A percentile compares a stretch with the other conserved stretches of the same genome.
These are phyloP conservation scores for Ciconia nigra DNA, from an alignment of 2,797 vertebrate genomes.

Conservation along the genomic window DNA sequence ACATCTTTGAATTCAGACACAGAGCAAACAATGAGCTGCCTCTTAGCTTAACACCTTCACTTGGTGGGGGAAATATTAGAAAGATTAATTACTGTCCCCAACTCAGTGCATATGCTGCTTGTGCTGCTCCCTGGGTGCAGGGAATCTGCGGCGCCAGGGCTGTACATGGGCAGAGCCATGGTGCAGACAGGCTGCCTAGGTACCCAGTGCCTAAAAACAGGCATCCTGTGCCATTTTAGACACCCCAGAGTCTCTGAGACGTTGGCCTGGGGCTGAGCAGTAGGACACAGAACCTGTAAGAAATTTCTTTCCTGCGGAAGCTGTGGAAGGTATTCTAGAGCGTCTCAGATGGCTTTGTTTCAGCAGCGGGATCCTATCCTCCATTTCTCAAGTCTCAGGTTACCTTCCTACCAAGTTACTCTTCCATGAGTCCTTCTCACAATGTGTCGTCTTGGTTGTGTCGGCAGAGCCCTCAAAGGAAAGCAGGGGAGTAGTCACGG, in stretches of 20 bases:
- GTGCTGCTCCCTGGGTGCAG: neutral
- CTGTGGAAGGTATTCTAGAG: too few species aligned
- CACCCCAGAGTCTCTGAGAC: neutral
- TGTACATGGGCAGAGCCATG: rapidly evolving
- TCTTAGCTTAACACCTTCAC: constrained; percentile 1
- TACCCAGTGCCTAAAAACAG: neutral
- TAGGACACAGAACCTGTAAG: neutral
- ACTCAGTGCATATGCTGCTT: neutral
- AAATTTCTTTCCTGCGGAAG: neutral
- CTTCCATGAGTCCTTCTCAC: neutral
- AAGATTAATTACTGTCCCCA: neutral
- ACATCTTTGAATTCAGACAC: neutral
- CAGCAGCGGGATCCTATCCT: neutral
- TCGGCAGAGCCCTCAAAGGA: neutral
- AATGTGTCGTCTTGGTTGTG: neutral
- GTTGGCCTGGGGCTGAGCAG: neutral
- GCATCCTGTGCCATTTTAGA: neutral
- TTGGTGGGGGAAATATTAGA: neutral
- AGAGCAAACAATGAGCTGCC: constrained; percentile 2
- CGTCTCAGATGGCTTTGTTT: neutral
- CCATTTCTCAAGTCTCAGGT: neutral
- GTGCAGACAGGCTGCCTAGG: neutral
- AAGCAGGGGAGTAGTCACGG: neutral
- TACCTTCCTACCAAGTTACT: neutral
- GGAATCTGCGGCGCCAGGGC: neutral